Base-by-base conservation (phyloP, 2,797 vertebrate species). In the Amphiprion clarkii region DNA sequence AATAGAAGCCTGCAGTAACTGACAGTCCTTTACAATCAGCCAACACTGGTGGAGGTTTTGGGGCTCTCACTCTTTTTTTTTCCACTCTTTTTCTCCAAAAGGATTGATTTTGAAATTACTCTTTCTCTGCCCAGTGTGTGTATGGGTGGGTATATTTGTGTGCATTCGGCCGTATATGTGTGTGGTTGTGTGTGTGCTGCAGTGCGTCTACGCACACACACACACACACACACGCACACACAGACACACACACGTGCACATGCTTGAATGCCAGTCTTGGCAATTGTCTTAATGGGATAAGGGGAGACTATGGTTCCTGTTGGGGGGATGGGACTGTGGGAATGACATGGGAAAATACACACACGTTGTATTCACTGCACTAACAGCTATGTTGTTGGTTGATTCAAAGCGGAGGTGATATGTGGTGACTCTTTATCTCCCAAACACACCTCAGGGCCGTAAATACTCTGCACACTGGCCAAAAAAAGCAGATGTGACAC, bases 1-100 rank as follows among this genome's bases (percentile, higher is more conserved):
- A 95, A 88, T 85, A 89, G 90, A 95, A 88, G 87, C 87, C 82
- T 84, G 93, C 91, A 82, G 89, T 94, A 95, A 96, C 90, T 95
- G 95, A 95, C 87, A 91, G 92, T 91, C 90, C 95, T 96, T 95
- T 94, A 95, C 90, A 95, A 96, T 93, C 68, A 81, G 90, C 89
- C 89, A 92, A 94, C 93, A 93, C 83, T 93, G 81, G 83, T 88
- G 88, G 81, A 89, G 87, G 85, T 90, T 91, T 70, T 67, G 70
- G 62, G 80, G 80, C 71, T 80, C 85, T 86, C 74, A 40, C 84
- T 81, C 74, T 85, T 79, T 68, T 85, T 79, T 68, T 65, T 31
- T 27, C 12, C 55, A 48, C 67, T 76, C 67, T 76, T 75, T 90
- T 83, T 57, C 73, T 78, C 82, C 62, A 19, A 89, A 89, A 81